phyloP scores from a whole-genome alignment of 2,888 invertebrate species.

The Eupithecia inturbata region DNA sequence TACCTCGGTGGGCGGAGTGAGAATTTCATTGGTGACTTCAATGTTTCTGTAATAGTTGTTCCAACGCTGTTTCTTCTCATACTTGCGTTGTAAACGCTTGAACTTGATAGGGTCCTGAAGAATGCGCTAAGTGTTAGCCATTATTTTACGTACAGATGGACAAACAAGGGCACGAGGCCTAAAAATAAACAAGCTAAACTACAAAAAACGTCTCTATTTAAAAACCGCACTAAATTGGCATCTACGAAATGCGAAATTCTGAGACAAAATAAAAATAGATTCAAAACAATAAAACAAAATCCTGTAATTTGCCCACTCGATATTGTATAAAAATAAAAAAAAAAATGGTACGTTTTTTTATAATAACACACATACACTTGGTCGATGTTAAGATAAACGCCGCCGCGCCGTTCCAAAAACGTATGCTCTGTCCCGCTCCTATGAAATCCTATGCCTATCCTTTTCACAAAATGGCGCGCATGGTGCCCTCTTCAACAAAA shows the following conservation, averaged over 20 bases:
- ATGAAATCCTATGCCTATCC: too few species aligned
- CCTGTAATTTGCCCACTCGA: not conserved
- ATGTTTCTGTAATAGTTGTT: slow-evolving; percentile 75
- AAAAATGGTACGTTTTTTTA: too few species aligned
- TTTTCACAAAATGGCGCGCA: too few species aligned
- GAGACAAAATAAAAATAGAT: not conserved
- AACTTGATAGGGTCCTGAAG: slow-evolving; percentile 71
- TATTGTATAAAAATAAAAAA: not conserved
- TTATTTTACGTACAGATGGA: not conserved
- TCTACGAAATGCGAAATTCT: not conserved
- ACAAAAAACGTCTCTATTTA: not conserved
- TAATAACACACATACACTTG: too few species aligned
- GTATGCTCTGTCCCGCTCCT: too few species aligned
- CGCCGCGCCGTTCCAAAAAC: too few species aligned
- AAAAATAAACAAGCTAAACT: not conserved
- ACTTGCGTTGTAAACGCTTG: slow-evolving; percentile 72
- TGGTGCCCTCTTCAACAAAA: too few species aligned
- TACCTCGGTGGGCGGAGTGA: slow-evolving; percentile 68
- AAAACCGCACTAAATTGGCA: not conserved
- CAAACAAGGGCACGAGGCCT: not conserved
- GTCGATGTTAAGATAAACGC: too few species aligned
- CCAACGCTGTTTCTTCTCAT: slow-evolving; percentile 79
- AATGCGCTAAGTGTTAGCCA: slow-evolving; percentile 9
- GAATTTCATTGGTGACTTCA: slow-evolving; percentile 72
- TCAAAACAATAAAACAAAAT: not conserved